Evolutionary conservation across 2,888 invertebrate species (phyloP), one percentile per base, ranked within the genome.

Genomic region (Epirrita christyi): DNA sequence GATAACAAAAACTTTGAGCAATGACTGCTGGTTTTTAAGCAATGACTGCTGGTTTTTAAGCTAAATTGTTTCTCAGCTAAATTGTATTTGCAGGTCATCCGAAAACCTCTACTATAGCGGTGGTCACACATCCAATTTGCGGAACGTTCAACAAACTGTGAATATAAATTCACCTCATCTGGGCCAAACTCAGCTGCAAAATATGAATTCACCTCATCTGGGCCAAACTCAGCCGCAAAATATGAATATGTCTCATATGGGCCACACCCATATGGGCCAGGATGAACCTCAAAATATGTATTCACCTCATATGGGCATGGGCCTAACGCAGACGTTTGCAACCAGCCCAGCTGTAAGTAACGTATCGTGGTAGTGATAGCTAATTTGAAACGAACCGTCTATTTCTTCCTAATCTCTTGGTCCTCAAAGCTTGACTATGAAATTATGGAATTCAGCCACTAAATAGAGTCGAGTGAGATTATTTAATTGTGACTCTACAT

Each of bases 31-130:
- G n/a, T n/a, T n/a, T n/a, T n/a, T n/a, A n/a, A n/a, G n/a, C n/a
- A n/a, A n/a, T n/a, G n/a, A n/a, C n/a, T n/a, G n/a, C n/a, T n/a
- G n/a, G n/a, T n/a, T n/a, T n/a, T n/a, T n/a, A n/a, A n/a, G n/a
- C n/a, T n/a, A n/a, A n/a, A n/a, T n/a, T n/a, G n/a, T n/a, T n/a
- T n/a, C 21, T 21, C 21, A 21, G 21, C 2, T 21, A 3, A 21
- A 21, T 21, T 27, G 29, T 29, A 6, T n/a, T 50, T 68, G 45
- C 41, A 78, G 79, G 32, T 64, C 70, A 3, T 55, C 65, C 6
- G 80, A 81, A 37, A 74, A 67, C 13, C 64, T 77, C 45, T 82
- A 76, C 66, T 76, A 73, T 45, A 67, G 69, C 15, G 75, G 76
- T 14, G 75, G 76, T 5, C 80, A 78, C 42, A 68, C 68, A 9